phyloP scores from a whole-genome alignment of 2,888 invertebrate species.

The Tetragonula carbonaria region DNA sequence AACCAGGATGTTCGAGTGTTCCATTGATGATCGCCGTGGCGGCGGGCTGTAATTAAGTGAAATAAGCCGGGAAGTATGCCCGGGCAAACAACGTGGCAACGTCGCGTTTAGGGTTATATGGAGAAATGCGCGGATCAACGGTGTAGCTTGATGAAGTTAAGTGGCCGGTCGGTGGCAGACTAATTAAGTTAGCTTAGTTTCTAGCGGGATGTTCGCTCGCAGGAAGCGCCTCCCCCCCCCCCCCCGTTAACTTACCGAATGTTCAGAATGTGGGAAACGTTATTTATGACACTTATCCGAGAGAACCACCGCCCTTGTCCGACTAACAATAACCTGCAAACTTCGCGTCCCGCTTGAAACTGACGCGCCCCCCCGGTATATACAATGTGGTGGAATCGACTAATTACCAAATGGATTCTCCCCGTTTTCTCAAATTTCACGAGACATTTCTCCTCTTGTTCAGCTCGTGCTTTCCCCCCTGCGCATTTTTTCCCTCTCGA shows the following conservation, averaged over 20 bases:
- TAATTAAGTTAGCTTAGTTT: conserved; percentile 73
- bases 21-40: too few species aligned
- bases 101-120: conserved; percentile 23
- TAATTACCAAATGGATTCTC: not conserved
- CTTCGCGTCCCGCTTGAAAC: conserved; percentile 1
- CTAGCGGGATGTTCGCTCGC: conserved; percentile 50
- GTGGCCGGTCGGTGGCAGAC: conserved; percentile 71
- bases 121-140: conserved; percentile 59
- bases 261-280: conserved; percentile 65
- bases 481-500: too few species aligned
- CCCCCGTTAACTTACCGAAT: conserved; percentile 53
- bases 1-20: too few species aligned
- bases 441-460: too few species aligned
- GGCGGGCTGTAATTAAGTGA: not conserved
- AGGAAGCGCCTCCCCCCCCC: not conserved
- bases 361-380: not conserved
- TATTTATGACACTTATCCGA: conserved; percentile 62
- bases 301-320: not conserved
- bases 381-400: not conserved
- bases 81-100: conserved; percentile 21
- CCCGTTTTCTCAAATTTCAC: too few species aligned
- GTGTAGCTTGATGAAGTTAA: conserved; percentile 73
- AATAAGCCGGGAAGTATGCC: not conserved
- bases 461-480: too few species aligned
- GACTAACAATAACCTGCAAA: conserved; percentile 24